A percentile compares a stretch with the other conserved stretches of the same genome.
These are phyloP conservation scores for Campopleginae sp. DNA, from an alignment of 2,888 invertebrate species.

Conservation along the genomic window DNA sequence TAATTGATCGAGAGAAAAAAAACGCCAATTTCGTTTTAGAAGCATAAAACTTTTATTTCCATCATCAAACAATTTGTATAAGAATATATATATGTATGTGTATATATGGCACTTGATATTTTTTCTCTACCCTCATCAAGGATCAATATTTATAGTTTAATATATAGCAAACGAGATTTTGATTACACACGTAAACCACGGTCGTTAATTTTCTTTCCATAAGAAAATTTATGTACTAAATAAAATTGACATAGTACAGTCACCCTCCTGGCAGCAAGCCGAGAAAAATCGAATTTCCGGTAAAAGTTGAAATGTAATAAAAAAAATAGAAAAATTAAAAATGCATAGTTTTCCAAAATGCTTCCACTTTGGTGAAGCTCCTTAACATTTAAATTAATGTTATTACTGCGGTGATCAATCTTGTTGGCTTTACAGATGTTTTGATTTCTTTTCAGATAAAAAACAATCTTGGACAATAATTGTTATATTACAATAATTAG, in stretches of 20 bases:
- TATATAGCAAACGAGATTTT: not conserved
- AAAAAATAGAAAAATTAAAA: too few species aligned
- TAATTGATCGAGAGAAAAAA: not conserved
- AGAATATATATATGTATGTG: not conserved
- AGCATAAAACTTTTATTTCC: slow-evolving; percentile 3
- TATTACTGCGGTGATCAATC: not conserved
- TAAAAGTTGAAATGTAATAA: too few species aligned
- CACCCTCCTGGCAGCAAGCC: too few species aligned
- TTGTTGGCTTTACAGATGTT: not conserved
- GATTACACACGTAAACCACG: not conserved
- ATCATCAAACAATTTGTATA: not conserved
- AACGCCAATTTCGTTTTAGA: not conserved
- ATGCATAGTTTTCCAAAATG: too few species aligned
- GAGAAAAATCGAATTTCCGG: too few species aligned
- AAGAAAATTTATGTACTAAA: not conserved
- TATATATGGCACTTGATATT: not conserved
- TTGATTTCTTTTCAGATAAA: not conserved
- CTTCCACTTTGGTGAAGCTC: not conserved
- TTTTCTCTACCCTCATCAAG: not conserved
- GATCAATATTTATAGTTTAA: not conserved
- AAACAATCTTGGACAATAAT: not conserved
- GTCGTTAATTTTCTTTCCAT: not conserved
- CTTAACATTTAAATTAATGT: not conserved
- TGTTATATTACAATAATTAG: not conserved
- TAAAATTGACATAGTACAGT: too few species aligned